phyloP scores from a whole-genome alignment of 2,113 vertebrate genomes.

The Lampris megalopsis region DNA sequence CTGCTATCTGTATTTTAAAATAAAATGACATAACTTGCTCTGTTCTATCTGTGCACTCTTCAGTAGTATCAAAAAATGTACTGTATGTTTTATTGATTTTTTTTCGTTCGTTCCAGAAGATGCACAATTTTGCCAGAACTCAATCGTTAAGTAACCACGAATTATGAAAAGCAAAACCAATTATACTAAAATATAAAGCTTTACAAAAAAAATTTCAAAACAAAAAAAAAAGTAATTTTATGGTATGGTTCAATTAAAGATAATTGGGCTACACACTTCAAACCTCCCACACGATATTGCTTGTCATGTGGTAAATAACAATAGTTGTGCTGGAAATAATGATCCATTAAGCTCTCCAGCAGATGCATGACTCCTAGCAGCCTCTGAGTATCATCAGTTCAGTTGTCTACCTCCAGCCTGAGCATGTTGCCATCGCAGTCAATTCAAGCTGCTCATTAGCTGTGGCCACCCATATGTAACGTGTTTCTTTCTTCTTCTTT shows the following conservation, averaged over 20 bases:
- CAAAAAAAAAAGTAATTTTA: conserved; percentile 60
- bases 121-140: conserved; percentile 19
- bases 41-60: too few relatives aligned
- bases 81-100: conserved; percentile 6
- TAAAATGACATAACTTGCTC: too few relatives aligned
- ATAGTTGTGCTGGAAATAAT: conserved; percentile 39
- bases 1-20: too few relatives aligned
- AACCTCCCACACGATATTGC: conserved; percentile 68
- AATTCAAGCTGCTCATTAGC: conserved; percentile 61
- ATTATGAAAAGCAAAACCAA: conserved; percentile 32
- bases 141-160: conserved; percentile 24
- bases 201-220: conserved; percentile 16
- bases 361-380: conserved; percentile 18
- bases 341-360: conserved; percentile 40
- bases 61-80: neutral
- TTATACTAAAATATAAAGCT: conserved; percentile 44
- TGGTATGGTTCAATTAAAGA: conserved; percentile 68
- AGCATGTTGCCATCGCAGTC: conserved; percentile 30
- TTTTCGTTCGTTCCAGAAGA: neutral
- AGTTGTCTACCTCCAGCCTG: neutral
- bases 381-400: conserved; percentile 10
- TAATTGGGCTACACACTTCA: conserved; percentile 71
- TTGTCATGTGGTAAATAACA: conserved; percentile 69
- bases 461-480: conserved; percentile 44
- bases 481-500: neutral